Percentiles rank a stretch among this genome's conserved stretches.
These are phyloP conservation scores for Embiotoca jacksoni DNA, from an alignment of 2,113 vertebrate genomes.

Conservation along the genomic window DNA sequence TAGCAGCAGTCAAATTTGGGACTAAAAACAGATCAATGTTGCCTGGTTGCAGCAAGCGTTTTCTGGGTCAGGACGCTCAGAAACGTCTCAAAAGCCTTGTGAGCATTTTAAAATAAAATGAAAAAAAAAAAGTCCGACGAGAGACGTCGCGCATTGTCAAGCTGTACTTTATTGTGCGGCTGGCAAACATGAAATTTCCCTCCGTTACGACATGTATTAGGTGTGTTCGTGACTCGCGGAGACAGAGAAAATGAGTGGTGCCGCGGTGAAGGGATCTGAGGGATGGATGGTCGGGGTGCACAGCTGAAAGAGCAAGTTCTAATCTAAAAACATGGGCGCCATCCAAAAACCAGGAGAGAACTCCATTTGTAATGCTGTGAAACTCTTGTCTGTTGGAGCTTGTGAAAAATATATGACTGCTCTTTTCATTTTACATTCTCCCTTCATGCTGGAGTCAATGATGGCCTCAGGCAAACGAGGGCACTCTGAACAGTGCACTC, in stretches of 20 bases:
- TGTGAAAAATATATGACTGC: slow-evolving; percentile 83
- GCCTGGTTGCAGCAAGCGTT: slow-evolving; percentile 25
- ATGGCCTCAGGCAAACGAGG: slow-evolving; percentile 76
- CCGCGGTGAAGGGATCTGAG: slow-evolving; percentile 43
- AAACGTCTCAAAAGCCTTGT: slow-evolving; percentile 28
- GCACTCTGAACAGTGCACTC: slow-evolving; percentile 57
- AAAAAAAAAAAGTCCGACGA: slow-evolving; percentile 18
- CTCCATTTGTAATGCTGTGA: slow-evolving; percentile 77
- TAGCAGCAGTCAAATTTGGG: slow-evolving; percentile 50
- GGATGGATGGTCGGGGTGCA: slow-evolving; percentile 50
- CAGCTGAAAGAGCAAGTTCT: slow-evolving; percentile 62
- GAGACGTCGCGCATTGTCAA: slow-evolving; percentile 6
- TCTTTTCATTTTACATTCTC: slow-evolving; percentile 82
- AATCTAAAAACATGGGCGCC: slow-evolving; percentile 79
- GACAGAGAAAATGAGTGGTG: slow-evolving; percentile 33
- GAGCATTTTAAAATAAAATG: slow-evolving; percentile 39
- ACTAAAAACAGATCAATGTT: slow-evolving; percentile 45
- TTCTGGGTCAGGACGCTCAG: slow-evolving; percentile 59
- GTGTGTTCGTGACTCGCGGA: slow-evolving; percentile 33
- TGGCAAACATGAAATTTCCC: slow-evolving; percentile 37
- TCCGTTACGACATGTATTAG: slow-evolving; percentile 44
- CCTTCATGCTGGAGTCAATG: slow-evolving; percentile 81
- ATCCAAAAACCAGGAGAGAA: slow-evolving; percentile 65
- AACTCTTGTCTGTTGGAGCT: slow-evolving; percentile 80
- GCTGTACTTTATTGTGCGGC: slow-evolving; percentile 2